Conservation (phyloP, 2,113 vertebrate genomes). For the Dicentrarchus labrax region DNA sequence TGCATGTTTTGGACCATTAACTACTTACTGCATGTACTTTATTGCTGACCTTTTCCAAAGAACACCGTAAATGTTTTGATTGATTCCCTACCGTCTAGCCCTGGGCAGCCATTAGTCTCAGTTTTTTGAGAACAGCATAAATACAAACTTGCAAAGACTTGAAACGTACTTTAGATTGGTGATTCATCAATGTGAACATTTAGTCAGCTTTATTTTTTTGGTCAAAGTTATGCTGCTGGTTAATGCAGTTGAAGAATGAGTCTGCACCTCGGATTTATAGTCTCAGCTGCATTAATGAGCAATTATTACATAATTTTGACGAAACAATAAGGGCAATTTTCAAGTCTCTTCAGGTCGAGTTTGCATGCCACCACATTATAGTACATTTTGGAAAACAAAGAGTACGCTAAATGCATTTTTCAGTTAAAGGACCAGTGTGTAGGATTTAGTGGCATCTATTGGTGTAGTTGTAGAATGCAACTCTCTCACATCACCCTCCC, state of each 20-base stretch:
- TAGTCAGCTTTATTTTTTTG: constrained; percentile 19
- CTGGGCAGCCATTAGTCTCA: constrained; percentile 52
- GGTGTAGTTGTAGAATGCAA: too few species aligned
- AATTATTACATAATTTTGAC: neutral
- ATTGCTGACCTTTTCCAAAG: constrained; percentile 61
- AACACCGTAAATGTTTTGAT: constrained; percentile 21
- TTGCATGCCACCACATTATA: neutral
- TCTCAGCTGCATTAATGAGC: neutral
- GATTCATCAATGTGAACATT: constrained; percentile 25
- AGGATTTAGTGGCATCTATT: too few species aligned
- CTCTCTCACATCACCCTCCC: too few species aligned
- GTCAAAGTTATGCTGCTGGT: constrained; percentile 2
- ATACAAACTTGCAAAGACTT: constrained; percentile 33
- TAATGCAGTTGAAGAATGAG: neutral
- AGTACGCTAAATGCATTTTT: neutral
- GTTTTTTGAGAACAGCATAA: constrained; percentile 37
- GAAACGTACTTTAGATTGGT: constrained; percentile 26
- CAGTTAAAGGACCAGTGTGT: too few species aligned
- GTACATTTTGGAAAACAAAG: neutral
- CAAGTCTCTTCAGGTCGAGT: neutral
- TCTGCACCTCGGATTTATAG: neutral
- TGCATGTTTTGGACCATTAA: constrained; percentile 43
- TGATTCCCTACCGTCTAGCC: constrained; percentile 34
- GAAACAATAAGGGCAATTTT: neutral
- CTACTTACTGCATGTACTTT: constrained; percentile 23